phyloP scores from a whole-genome alignment of 2,113 vertebrate species.

The Clinocottus analis region DNA sequence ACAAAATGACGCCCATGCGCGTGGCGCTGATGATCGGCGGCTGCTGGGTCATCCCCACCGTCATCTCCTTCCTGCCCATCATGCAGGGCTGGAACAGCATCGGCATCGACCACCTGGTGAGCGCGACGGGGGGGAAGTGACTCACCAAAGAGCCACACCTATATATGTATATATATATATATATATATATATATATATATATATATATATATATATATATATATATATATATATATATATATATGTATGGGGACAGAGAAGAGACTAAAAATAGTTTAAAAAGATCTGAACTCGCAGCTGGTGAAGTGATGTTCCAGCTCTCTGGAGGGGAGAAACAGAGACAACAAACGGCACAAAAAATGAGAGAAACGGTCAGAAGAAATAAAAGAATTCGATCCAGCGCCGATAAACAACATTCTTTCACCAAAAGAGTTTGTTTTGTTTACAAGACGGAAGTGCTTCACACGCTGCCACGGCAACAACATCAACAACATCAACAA shows the following conservation, averaged over 20 bases:
- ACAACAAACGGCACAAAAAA: too few relatives aligned
- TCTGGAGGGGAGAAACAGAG: too few relatives aligned
- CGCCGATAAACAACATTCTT: neutral
- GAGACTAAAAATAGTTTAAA: too few relatives aligned
- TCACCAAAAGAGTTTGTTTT: neutral
- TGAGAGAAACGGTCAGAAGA: conserved; percentile 1
- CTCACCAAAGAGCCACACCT: neutral
- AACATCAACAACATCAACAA: conserved; percentile 37
- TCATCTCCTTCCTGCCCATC: conserved; percentile 98
- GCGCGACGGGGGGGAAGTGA: conserved; percentile 47
- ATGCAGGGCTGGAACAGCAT: conserved; percentile 99
- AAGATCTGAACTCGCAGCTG: too few relatives aligned
- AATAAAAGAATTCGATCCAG: neutral
- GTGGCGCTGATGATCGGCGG: conserved; percentile 96
- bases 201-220: too few relatives aligned
- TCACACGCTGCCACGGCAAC: conserved; percentile 14
- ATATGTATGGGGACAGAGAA: too few relatives aligned
- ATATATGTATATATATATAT: too few relatives aligned
- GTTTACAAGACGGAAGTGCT: conserved; percentile 28
- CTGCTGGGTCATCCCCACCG: conserved; percentile 96
- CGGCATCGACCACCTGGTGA: conserved; percentile 94
- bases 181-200: too few relatives aligned
- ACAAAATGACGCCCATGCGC: conserved; percentile 97
- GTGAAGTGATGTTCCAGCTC: neutral
- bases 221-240: too few relatives aligned